Evolutionary conservation across 1,140 invertebrate genomes (phyloP), one percentile per base, ranked within the genome.

Genomic region (Diabrotica undecimpunctata): DNA sequence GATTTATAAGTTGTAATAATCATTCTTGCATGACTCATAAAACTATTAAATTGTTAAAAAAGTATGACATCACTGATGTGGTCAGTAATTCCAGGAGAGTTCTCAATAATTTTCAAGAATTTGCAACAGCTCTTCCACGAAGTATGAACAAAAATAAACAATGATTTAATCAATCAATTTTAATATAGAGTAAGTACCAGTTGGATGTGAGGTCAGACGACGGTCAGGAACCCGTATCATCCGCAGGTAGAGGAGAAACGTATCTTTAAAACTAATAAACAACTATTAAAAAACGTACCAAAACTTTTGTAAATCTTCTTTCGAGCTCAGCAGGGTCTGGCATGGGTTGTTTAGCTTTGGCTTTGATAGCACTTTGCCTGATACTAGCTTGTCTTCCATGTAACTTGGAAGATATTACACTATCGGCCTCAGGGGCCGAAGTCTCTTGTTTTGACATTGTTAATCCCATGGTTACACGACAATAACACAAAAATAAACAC

Each of bases 241-340:
- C 25, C 25, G 25, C 25, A 25, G 25, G 25, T 25, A 25, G 25
- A 25, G 25, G 25, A 25, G 4, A 2, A 25, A 25, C 25, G 4
- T 25, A 1, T 25, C 25, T 25, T 25, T 25, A 25, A 25, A 25
- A 25, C 25, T 25, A 25, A 46, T 46, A 46, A 46, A 10, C 8
- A 46, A 46, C n/a, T 2, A 46, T 46, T 46, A 5, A 13, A 50
- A 50, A 60, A 85, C 92, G 91, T 81, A 96, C 95, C 88, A 97
- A 82, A 75, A 96, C 94, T 93, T 95, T 96, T 68, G 94, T 93
- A 81, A 96, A 97, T 70, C 93, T 84, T 72, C 88, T 88, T 79
- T 96, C 95, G 80, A 97, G 83, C 80, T 97, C 95, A 70, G 84
- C 85, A 50, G 90, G 82, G 74, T 95, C 93, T 54, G 92, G 95